phyloP scores from a whole-genome alignment of 2,888 invertebrate genomes.

The Aromia moschata region DNA sequence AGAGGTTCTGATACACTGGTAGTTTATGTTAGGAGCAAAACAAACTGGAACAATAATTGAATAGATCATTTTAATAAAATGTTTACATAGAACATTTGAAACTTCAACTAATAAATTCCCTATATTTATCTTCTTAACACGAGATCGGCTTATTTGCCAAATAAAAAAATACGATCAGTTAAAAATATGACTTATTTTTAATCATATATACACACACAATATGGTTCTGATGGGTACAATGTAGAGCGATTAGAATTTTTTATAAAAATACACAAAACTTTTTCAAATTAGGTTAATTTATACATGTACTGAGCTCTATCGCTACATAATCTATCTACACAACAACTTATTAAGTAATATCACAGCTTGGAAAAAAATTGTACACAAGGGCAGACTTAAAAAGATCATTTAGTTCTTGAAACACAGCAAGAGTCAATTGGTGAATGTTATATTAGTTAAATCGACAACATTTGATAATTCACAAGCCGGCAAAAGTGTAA shows the following conservation, averaged over 20 bases:
- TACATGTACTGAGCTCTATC: conserved; percentile 3
- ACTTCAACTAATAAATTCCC: not conserved
- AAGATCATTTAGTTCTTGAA: not conserved
- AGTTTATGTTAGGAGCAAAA: conserved; percentile 2
- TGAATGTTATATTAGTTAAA: too few species aligned
- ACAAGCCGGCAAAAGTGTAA: too few species aligned
- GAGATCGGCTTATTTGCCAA: not conserved
- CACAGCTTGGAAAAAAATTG: conserved; percentile 32
- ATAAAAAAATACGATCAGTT: conserved; percentile 8
- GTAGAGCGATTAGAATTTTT: conserved; percentile 4
- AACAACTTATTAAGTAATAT: conserved; percentile 33
- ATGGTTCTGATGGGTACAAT: not conserved
- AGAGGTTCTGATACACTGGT: conserved; percentile 1
- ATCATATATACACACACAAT: not conserved
- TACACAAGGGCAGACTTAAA: conserved; percentile 1
- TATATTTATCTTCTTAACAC: not conserved
- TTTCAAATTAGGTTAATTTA: conserved; percentile 6
- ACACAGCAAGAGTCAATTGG: too few species aligned
- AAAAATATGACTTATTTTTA: conserved; percentile 1
- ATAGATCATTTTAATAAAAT: conserved; percentile 1
- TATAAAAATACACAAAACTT: conserved; percentile 28
- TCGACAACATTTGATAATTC: too few species aligned
- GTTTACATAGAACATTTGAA: too few species aligned
- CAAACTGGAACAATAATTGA: conserved; percentile 3
- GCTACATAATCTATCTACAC: conserved; percentile 7